Evolutionary conservation across 2,113 vertebrate genomes (phyloP), one percentile per base, ranked within the genome.

Genomic region (Odobenus rosmarus): DNA sequence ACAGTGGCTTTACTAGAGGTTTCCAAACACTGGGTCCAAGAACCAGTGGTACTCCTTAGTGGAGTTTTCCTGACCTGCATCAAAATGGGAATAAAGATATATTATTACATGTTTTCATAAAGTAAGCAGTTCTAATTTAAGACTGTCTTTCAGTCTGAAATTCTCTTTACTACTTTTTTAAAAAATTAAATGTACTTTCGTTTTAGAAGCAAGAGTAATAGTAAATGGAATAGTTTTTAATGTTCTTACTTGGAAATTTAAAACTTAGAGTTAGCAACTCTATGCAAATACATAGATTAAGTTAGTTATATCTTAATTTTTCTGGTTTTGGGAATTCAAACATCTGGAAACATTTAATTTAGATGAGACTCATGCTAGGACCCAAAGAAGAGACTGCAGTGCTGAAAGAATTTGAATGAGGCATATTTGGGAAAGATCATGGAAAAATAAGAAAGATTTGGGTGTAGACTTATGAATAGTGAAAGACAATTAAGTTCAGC

Each of bases 301-400:
- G 57, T 79, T 88, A 84, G 15, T 88, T 87, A 33, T 88, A 69
- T 88, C 87, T 93, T 84, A 90, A 82, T 81, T 93, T 94, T 96
- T 96, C 49, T 94, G 62, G 15, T 61, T 74, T 96, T 97, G 55
- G 31, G n/a, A 71, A 93, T 74, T 96, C 83, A 93, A 15, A 89
- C 36, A 88, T 88, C 92, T 98, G 92, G 57, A 95, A 97, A 67
- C 49, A 72, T 94, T 95, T 95, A 86, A 77, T 93, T 90, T 95
- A 94, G 31, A 74, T 87, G 79, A 95, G 49, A 89, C 9, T 95
- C 24, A 49, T 93, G 57, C 49, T 96, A 67, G 62, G 57, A 92
- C 33, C 46, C 89, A 91, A 57, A 89, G 72, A 96, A 94, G 55
- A 93, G 49, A 61, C 42, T 96, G 28, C 4, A 86, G 33, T 89